These are phyloP conservation scores for Platysteira castanea DNA, from an alignment of 2,113 vertebrate species.

Conservation along the genomic window DNA sequence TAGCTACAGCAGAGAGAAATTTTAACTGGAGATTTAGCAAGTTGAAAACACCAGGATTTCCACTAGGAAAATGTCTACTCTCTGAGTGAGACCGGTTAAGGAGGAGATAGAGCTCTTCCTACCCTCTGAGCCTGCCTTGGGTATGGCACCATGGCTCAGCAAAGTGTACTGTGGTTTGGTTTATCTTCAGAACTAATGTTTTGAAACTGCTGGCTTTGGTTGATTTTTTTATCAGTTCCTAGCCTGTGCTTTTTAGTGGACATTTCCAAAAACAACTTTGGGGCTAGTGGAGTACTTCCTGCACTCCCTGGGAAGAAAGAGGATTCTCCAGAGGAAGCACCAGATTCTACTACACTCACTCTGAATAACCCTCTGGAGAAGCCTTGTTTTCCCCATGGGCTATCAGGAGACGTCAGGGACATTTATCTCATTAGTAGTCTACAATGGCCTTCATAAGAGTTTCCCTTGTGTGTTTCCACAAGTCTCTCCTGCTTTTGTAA, in stretches of 20 bases:
- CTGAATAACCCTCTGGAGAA: neutral
- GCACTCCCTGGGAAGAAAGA: neutral
- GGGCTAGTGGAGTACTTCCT: neutral
- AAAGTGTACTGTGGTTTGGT: neutral
- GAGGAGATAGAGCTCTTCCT: neutral
- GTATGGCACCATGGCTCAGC: rapidly evolving
- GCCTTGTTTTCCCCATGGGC: neutral
- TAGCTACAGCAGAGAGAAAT: neutral
- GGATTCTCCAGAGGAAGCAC: neutral
- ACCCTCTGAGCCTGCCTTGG: neutral
- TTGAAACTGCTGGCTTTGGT: neutral
- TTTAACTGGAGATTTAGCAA: neutral
- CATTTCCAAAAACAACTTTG: neutral
- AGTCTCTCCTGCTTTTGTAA: neutral
- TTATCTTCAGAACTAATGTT: neutral
- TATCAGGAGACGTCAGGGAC: neutral
- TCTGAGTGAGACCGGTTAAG: neutral
- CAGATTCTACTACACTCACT: neutral
- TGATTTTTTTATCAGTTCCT: neutral
- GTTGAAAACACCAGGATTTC: neutral
- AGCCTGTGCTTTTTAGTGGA: neutral
- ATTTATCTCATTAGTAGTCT: slow-evolving; percentile 2
- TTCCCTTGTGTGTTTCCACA: neutral
- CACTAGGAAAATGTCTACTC: neutral
- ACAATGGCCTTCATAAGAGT: neutral